Evolutionary conservation across 2,888 invertebrate genomes (phyloP), one percentile per base, ranked within the genome.

Genomic region (Parnassius glacialis): DNA sequence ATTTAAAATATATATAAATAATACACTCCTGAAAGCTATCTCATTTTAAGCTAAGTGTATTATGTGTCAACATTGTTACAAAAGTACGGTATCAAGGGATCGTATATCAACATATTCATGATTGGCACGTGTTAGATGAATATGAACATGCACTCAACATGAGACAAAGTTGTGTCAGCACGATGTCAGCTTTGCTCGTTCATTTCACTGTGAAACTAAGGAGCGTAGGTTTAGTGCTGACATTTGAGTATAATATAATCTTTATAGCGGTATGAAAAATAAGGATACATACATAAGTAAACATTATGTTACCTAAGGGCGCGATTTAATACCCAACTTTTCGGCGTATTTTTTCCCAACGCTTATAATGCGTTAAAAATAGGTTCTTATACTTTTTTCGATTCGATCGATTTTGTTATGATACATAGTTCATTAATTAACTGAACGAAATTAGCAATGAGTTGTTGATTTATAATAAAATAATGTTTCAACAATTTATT

Each of bases 61-160:
- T 12, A 16, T 25, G 16, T 3, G 52, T 25, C 58, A 62, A 55
- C 54, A 57, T 50, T 59, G 57, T 58, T 42, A 54, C 50, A 54
- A 44, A 58, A 51, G 51, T 54, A 45, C 16, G 41, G 3, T 42
- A 55, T 56, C 16, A 47, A 13, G 13, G 42, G 58, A 58, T 55
- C 54, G 45, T 59, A 45, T 48, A 58, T 44, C 54, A 62, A 43
- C 54, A 55, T 62, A 62, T 62, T 62, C 55, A 62, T 59, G 58
- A 62, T 50, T 54, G 55, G 62, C 62, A 59, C 62, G 62, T 55
- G 58, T 62, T 54, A 54, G 58, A 54, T 62, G 48, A 62, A 58
- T 58, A 51, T 54, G 50, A 62, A 41, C 54, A 41, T 58, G 54
- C 54, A 55, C 58, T 58, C 9, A 48, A 62, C 34, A 42, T 10